Evolutionary conservation across 2,113 vertebrate species (phyloP).

Genomic region (Acanthisitta chloris): DNA sequence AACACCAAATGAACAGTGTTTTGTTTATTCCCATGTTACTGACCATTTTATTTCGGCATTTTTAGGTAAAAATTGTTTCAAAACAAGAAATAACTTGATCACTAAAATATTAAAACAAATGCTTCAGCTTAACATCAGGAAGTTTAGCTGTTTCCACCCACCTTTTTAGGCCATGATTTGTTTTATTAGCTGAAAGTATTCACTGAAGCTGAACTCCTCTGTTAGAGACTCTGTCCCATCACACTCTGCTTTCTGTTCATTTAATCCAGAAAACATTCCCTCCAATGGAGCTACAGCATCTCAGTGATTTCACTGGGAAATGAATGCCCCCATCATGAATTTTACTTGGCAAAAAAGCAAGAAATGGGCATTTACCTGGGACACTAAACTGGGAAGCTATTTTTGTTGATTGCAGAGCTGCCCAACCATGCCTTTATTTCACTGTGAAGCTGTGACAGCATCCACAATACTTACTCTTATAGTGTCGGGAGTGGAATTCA

Average conservation of each 20-base stretch:
- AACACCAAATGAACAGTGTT: neutral
- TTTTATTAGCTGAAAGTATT: neutral
- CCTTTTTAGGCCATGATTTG: neutral
- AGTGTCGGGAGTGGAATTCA: neutral
- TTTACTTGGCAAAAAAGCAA: neutral
- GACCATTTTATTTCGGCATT: neutral
- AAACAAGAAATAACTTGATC: neutral
- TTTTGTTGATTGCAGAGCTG: neutral
- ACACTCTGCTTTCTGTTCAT: neutral
- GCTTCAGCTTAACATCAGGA: neutral
- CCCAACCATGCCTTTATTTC: neutral
- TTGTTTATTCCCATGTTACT: neutral
- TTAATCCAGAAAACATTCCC: neutral
- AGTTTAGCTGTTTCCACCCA: neutral
- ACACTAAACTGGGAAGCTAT: neutral
- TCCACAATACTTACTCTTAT: neutral
- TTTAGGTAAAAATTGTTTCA: neutral
- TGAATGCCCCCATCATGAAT: neutral
- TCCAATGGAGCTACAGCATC: rapidly evolving
- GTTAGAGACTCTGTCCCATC: neutral
- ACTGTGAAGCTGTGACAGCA: neutral
- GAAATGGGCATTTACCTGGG: neutral
- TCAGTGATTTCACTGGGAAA: neutral
- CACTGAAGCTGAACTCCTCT: neutral
- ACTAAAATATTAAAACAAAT: neutral